Conservation (phyloP, 2,113 vertebrate species). For the Amia ocellicauda region DNA sequence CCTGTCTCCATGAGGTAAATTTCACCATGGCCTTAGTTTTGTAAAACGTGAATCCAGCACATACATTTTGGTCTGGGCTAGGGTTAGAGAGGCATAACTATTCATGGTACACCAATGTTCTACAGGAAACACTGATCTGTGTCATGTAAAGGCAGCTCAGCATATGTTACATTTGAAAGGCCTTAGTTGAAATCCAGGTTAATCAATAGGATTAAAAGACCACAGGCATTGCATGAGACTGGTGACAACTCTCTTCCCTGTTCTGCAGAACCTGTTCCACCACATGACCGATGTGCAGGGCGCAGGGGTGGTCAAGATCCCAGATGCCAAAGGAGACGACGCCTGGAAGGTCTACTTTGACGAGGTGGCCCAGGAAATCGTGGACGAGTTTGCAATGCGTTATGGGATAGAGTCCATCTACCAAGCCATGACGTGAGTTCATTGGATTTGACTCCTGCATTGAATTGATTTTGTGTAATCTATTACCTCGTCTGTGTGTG, state of each 20-base stretch:
- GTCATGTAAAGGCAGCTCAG: neutral
- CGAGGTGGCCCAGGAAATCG: constrained; percentile 91
- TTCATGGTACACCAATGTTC: too few relatives aligned
- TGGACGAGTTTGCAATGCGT: constrained; percentile 98
- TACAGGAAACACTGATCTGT: too few relatives aligned
- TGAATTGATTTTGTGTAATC: too few relatives aligned
- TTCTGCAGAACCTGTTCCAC: constrained; percentile 89
- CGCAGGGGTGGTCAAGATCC: constrained; percentile 84
- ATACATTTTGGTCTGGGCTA: too few relatives aligned
- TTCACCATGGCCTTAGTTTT: constrained; percentile 7
- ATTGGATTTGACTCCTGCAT: too few relatives aligned
- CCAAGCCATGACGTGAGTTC: constrained; percentile 96
- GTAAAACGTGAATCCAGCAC: too few relatives aligned
- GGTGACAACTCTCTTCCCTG: constrained; percentile 16
- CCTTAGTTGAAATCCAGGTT: too few relatives aligned
- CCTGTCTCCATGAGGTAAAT: constrained; percentile 92
- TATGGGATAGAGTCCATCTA: constrained; percentile 98
- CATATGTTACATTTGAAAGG: neutral
- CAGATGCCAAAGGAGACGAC: constrained; percentile 89
- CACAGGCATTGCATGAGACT: neutral
- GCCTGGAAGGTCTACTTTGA: constrained; percentile 97
- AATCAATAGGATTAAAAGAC: too few relatives aligned
- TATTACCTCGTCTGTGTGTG: too few relatives aligned
- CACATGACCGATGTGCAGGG: constrained; percentile 87
- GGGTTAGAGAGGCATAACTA: too few relatives aligned